Evolutionary conservation across 2,797 vertebrate genomes (phyloP).

Genomic region (Pseudomugil tenellus): DNA sequence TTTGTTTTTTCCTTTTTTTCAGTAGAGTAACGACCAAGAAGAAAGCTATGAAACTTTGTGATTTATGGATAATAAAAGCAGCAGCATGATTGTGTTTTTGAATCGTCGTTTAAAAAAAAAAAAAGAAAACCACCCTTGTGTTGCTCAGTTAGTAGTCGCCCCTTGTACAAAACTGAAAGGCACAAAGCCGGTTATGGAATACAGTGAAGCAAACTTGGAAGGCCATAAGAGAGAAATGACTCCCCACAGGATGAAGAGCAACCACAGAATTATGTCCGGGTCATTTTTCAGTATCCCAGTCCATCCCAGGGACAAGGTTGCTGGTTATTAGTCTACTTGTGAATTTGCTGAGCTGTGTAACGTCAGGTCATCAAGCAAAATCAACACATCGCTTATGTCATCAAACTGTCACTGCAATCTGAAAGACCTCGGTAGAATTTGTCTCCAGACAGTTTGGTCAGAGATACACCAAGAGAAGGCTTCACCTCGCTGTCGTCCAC

Average conservation of each 20-base stretch:
- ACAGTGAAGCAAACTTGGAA: background rate
- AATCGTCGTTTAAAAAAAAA: no score
- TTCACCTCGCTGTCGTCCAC: constrained; percentile 3
- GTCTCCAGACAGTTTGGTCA: constrained; percentile 35
- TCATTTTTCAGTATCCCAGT: background rate
- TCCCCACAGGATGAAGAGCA: background rate
- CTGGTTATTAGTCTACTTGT: constrained; percentile 27
- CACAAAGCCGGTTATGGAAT: background rate
- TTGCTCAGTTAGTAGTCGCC: background rate
- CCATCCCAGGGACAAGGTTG: constrained; percentile 9
- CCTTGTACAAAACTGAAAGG: background rate
- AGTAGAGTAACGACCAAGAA: no score
- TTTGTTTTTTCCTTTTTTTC: background rate
- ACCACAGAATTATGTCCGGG: background rate
- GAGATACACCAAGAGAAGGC: no score
- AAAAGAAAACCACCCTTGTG: background rate
- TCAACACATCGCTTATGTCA: constrained; percentile 44
- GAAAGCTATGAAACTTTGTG: no score
- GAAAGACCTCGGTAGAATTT: constrained; percentile 41
- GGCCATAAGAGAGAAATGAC: background rate
- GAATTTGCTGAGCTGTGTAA: constrained; percentile 48
- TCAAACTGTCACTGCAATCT: constrained; percentile 34
- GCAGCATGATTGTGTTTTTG: no score
- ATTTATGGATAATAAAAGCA: background rate
- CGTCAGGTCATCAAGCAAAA: constrained; percentile 39